Percentiles rank a stretch among this genome's conserved stretches.
These are phyloP conservation scores for Onychorhynchus coronatus DNA, from an alignment of 2,113 vertebrate species.

Conservation along the genomic window DNA sequence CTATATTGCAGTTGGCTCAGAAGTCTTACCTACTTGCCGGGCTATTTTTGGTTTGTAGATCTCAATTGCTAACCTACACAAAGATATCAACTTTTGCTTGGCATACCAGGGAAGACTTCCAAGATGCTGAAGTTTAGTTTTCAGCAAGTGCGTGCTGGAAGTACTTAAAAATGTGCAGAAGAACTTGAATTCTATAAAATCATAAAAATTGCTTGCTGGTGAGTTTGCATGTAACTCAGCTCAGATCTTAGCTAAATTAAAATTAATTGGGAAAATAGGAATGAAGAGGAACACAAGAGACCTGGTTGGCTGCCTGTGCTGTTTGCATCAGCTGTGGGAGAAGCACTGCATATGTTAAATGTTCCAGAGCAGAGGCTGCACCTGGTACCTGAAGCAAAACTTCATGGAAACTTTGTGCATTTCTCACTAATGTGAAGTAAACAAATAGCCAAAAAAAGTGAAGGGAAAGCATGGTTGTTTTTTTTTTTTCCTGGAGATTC, in stretches of 20 bases:
- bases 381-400: neutral
- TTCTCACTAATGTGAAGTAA: neutral
- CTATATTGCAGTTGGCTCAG: slow-evolving; percentile 44
- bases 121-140: neutral
- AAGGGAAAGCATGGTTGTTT: neutral
- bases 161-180: neutral
- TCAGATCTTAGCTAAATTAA: neutral
- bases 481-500: neutral
- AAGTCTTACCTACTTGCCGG: slow-evolving; percentile 16
- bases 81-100: neutral
- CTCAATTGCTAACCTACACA: slow-evolving; percentile 20
- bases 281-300: neutral
- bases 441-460: neutral
- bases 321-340: neutral
- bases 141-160: neutral
- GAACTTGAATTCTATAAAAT: neutral
- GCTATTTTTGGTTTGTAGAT: slow-evolving; percentile 48
- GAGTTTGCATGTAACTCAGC: neutral
- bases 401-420: neutral
- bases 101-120: neutral
- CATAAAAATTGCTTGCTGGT: neutral
- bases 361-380: neutral
- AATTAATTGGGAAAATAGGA: neutral
- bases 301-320: neutral
- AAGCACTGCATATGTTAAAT: neutral